Evolutionary conservation across 2,888 invertebrate genomes (phyloP), one percentile per base, ranked within the genome.

Genomic region (Phasia obesa): DNA sequence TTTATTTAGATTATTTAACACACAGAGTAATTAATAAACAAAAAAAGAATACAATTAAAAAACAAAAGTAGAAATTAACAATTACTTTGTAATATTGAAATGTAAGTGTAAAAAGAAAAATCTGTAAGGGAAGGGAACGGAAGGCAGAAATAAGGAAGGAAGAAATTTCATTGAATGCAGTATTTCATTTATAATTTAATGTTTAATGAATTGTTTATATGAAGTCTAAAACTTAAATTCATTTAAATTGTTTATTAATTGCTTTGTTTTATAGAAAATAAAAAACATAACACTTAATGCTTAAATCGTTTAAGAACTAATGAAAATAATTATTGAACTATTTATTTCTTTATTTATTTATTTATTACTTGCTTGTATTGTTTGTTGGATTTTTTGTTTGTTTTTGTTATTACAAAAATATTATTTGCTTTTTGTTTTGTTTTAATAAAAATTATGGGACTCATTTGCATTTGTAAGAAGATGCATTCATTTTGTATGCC

Each of bases 221-320:
- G 21, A 47, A 25, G n/a, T 55, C 31, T 23, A 49, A 51, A 79
- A 65, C 31, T 53, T 65, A 73, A 79, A 73, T 57, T 65, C 57
- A 44, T 53, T 73, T 44, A 25, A 65, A 79, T 69, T 73, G 67
- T 55, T 73, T 62, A 25, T 67, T 81, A 51, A 53, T 71, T 73
- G 81, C 47, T 81, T 75, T 78, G 73, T 74, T 74, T 82, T 78
- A 60, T 38, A 70, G 62, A 76, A 76, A 80, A 53, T 57, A 53
- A 67, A 76, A 77, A 79, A 79, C 79, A 79, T 79, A 83, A 83
- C 83, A 83, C 83, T 83, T 83, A 83, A 83, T 71, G 60, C 60
- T 71, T 79, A 83, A 76, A 70, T 83, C 59, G 11, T 53, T 59
- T 73, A 62, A 55, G 44, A 71, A 76, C 79, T 83, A 83, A 79